Evolutionary conservation across 2,797 vertebrate species (phyloP), one percentile per base, ranked within the genome.

Genomic region (Euthynnus affinis): DNA sequence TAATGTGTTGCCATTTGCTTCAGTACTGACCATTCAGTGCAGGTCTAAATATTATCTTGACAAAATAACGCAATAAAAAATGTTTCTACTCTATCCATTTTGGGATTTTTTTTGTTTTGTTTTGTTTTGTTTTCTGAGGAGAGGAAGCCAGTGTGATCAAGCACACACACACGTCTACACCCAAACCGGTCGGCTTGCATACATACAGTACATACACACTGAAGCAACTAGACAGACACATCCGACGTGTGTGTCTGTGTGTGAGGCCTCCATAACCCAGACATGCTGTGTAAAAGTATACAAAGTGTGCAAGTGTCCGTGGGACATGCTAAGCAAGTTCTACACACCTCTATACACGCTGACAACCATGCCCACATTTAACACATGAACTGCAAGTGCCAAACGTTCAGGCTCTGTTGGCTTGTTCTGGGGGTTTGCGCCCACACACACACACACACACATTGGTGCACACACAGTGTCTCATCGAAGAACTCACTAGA

Each of bases 291-390:
- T 89, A 85, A 89, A 90, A 89, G 84, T 89, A 91, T 91, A 93
- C 91, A 92, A 94, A 92, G 89, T 91, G 89, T 91, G 79, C 88
- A 90, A 76, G 87, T 88, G 87, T 90, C 91, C 87, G 68, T 89
- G 89, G 91, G 91, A 93, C 91, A 93, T 88, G 91, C 90, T 91
- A 89, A 89, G 85, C 90, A 90, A 93, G 86, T 90, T 88, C 84
- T 92, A 90, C 90, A 93, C 90, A 93, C 91, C 87, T 93, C 85
- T 80, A 74, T 91, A 92, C 91, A 93, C 70, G 78, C 76, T 90
- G 91, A 94, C 93, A 93, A 92, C 87, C 91, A 91, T 92, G 89
- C 88, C 87, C 84, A 87, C 88, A 89, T 94, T 93, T 91, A 93
- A 94, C 92, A 92, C 90, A 90, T 93, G 90, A 92, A 92, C 90